Evolutionary conservation across 2,888 invertebrate genomes (phyloP).

Genomic region (Melipona beecheii): DNA sequence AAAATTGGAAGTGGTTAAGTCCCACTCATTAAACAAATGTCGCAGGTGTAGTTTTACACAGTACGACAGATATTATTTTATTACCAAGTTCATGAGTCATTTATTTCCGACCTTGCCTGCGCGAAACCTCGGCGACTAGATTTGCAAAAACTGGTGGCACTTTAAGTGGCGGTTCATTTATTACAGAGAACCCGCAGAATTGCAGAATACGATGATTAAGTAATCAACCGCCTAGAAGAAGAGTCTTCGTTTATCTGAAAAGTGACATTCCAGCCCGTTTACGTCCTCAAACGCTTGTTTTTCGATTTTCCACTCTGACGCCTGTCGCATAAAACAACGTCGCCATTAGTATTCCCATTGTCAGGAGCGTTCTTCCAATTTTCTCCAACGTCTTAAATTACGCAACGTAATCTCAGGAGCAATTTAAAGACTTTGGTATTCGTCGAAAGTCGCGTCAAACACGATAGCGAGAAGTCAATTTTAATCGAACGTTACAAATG

Average conservation of each 20-base stretch:
- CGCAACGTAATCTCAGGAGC: no score
- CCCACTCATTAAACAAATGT: neutral
- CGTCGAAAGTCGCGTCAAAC: no score
- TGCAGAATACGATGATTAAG: slow-evolving; percentile 59
- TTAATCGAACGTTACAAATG: no score
- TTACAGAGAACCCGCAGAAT: slow-evolving; percentile 18
- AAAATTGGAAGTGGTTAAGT: neutral
- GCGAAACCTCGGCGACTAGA: slow-evolving; percentile 6
- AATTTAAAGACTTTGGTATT: no score
- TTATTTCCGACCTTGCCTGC: slow-evolving; percentile 58
- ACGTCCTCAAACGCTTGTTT: neutral
- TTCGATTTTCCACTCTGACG: neutral
- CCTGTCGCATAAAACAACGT: neutral
- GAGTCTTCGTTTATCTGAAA: neutral
- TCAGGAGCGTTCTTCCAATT: neutral
- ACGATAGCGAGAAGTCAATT: no score
- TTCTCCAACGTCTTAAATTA: no score
- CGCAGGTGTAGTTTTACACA: neutral
- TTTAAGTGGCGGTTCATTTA: slow-evolving; percentile 52
- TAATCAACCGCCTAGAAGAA: slow-evolving; percentile 20
- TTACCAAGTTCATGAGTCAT: slow-evolving; percentile 41
- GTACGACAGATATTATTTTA: slow-evolving; percentile 35
- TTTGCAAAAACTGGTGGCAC: slow-evolving; percentile 57
- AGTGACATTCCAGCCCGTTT: neutral
- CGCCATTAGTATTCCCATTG: neutral